Base-by-base conservation (phyloP, 2,113 vertebrate genomes). In the Mohoua ochrocephala region DNA sequence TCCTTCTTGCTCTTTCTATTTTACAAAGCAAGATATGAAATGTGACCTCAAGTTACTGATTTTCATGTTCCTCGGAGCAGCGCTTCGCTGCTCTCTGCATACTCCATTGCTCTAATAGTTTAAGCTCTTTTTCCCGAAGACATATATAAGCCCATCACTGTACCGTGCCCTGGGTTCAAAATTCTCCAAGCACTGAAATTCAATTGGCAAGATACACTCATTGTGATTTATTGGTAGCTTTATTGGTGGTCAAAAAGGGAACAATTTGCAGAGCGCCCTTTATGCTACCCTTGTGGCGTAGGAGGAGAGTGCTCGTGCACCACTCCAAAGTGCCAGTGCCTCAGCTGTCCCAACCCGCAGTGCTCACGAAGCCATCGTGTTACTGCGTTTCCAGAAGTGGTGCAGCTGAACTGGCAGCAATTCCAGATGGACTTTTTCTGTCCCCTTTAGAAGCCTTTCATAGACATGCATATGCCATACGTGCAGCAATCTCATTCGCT, bases 31-130 rank as follows among this genome's bases (percentile, higher is more conserved):
- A 60, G 84, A 39, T 89, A 61, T 42, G 35, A 94, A 92, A 95
- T 68, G 60, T 92, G 85, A 86, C 79, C 82, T 88, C 31, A 37
- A 74, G 60, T 86, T 91, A 75, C 78, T 53, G 68, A 88, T 86
- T 94, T 93, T 83, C 60, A 15, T 53, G 73, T 84, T 93, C 81
- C 83, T 83, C 0, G 1, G 28, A 93, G 64, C 79, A 78, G 44
- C 0, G 6, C 88, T 92, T 93, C 76, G 8, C 60, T 87, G 90
- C 71, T 92, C 16, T 71, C 60, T 83, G 56, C 76, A 81, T 89
- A 78, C 90, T 87, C 61, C 79, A 71, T 75, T 95, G 73, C 88
- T 60, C 69, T 93, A 67, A 84, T 68, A 92, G 85, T 86, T 89
- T 86, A 83, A 94, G 73, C 85, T 81, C 44, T 67, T 83, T 94